Base-by-base conservation (phyloP, 1,140 invertebrate genomes). In the Chelonus insularis region DNA sequence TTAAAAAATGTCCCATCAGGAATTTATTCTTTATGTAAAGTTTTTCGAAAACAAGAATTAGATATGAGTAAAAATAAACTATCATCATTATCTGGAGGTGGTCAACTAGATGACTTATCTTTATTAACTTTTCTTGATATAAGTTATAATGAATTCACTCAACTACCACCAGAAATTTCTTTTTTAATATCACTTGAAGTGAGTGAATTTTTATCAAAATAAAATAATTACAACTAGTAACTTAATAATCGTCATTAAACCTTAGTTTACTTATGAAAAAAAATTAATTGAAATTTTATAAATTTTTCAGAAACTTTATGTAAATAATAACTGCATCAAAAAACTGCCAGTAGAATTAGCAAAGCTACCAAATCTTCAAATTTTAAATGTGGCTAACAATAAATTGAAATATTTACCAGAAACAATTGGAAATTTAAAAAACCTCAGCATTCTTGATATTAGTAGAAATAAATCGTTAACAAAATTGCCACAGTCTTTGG, bases 1-100 rank as follows among this genome's bases (percentile, higher is more conserved):
- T 81, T 92, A 48, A 85, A 84, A 68, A 78, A 83, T 51, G 84
- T 92, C 39, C 91, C 91, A 18, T 82, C 85, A 54, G 89, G 90
- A 50, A 88, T 91, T 62, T 92, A 87, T 80, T 87, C 88, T 1
- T 78, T 91, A 34, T 92, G 91, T 75, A 88, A 88, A 76, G 89
- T 93, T 39, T 88, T 91, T 67, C 84, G 89, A 56, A 93, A 93
- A 80, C 86, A 88, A 66, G 77, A 80, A 41, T 76, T 91, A 48
- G 81, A 86, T 70, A 78, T 92, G 61, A 79, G 89, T 62, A 80
- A 84, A 59, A 93, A 93, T 78, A 82, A 83, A 54, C 76, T 93
- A 58, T 81, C 83, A 56, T 85, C 86, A 43, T 74, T 93, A n/a
- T 83, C 84, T 63, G 86, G 86, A 67, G 89, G 89, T 66, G 90